Evolutionary conservation across 2,113 vertebrate species (phyloP).

Genomic region (Uria lomvia): DNA sequence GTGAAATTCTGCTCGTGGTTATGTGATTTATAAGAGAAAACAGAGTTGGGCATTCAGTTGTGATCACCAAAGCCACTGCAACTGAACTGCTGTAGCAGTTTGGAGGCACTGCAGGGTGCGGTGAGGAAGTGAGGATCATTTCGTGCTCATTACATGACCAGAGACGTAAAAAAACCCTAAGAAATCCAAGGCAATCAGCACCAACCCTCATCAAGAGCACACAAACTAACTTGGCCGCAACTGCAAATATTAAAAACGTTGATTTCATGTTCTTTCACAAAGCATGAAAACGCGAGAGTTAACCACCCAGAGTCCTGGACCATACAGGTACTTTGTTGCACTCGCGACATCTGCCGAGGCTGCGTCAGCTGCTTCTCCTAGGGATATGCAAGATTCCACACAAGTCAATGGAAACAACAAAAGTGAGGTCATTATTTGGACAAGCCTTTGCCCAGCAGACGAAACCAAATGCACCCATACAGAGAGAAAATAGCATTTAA

Average conservation of each 20-base stretch:
- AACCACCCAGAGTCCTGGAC: background rate
- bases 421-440: constrained; percentile 9
- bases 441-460: constrained; percentile 35
- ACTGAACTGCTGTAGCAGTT: background rate
- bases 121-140: background rate
- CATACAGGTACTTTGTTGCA: background rate
- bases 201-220: background rate
- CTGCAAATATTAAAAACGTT: background rate
- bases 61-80: background rate
- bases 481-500: constrained; percentile 53
- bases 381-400: background rate
- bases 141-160: background rate
- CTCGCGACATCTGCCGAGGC: background rate
- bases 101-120: background rate
- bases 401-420: background rate
- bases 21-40: background rate
- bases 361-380: background rate
- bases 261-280: background rate
- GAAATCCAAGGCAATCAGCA: background rate
- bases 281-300: background rate
- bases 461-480: background rate
- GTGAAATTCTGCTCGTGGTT: background rate
- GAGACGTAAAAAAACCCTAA: background rate
- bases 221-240: background rate
- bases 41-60: background rate